These are phyloP conservation scores for Exocentrus adspersus DNA, from an alignment of 2,888 invertebrate species.

Conservation along the genomic window DNA sequence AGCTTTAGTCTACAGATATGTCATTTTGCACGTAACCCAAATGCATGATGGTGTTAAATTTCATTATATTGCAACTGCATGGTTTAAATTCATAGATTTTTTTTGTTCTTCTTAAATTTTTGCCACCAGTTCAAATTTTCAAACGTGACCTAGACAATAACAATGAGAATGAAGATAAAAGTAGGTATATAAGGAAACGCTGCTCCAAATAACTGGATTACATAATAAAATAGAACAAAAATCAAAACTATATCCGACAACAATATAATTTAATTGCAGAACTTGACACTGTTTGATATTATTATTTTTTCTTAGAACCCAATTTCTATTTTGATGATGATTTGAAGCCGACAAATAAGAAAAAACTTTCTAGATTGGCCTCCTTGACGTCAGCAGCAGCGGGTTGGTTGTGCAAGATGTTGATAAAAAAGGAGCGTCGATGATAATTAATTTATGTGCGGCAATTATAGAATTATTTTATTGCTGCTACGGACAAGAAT, in stretches of 20 bases:
- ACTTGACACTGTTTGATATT: background rate
- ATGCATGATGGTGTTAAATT: background rate
- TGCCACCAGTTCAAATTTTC: background rate
- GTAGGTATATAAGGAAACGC: too few relatives aligned
- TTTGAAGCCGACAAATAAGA: background rate
- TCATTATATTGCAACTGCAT: background rate
- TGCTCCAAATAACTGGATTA: background rate
- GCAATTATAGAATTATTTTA: too few relatives aligned
- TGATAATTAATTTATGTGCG: too few relatives aligned
- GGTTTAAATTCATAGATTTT: background rate
- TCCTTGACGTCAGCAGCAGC: background rate
- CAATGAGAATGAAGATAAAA: too few relatives aligned
- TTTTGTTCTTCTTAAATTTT: too few relatives aligned
- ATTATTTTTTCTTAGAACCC: background rate
- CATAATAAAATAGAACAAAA: background rate
- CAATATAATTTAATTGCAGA: background rate
- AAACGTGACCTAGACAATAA: too few relatives aligned
- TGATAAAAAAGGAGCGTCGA: background rate
- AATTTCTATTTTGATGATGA: conserved; percentile 6
- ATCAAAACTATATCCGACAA: too few relatives aligned
- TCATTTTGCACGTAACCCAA: background rate
- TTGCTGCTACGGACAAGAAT: too few relatives aligned
- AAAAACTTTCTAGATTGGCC: conserved; percentile 2
- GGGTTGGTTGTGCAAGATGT: conserved; percentile 3
- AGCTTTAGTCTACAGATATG: conserved; percentile 7